Evolutionary conservation across 2,113 vertebrate species (phyloP), one percentile per base, ranked within the genome.

Genomic region (Urocolius indicus): DNA sequence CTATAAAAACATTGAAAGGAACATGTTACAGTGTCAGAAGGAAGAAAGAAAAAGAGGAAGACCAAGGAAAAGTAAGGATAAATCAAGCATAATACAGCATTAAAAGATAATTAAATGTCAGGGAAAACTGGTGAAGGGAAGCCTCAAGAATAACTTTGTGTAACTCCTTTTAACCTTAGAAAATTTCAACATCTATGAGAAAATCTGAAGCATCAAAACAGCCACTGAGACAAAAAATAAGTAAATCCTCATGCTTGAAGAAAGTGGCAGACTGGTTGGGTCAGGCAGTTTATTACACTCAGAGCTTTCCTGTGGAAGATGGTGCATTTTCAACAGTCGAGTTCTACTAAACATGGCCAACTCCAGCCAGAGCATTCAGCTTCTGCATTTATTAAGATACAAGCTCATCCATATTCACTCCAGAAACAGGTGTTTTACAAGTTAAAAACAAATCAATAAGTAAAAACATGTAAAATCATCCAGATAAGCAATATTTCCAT

Each of bases 1-100:
- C 94, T 87, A n/a, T 20, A 57, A 78, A 79, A 96, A 84, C 73
- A 79, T 16, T 27, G 84, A 91, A 82, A 87, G 74, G 84, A 96
- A 87, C 90, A 91, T 3, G n/a, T 87, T 90, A 68, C 4, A 61
- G 49, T 73, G 87, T 78, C 95, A 87, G 52, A 66, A 77, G 29
- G 61, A 84, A 93, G 32, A 91, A 92, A 81, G 52, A 61, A 46
- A 59, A 61, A 71, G 59, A 57, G 43, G 30, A 68, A 87, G n/a
- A 88, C 14, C 54, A 52, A 45, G 13, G 45, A 91, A 57, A 91
- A 76, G 29, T 73, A 51, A 90, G 74, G 57, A 65, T 38, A 92
- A 89, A 87, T 75, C 61, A 75, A 90, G 66, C 83, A 36, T 48
- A 94, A 87, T 43, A 55, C 52, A 82, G 61, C 61, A 63, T 82